Conservation (phyloP, 1,140 invertebrate genomes). For the Bombus confusus region DNA sequence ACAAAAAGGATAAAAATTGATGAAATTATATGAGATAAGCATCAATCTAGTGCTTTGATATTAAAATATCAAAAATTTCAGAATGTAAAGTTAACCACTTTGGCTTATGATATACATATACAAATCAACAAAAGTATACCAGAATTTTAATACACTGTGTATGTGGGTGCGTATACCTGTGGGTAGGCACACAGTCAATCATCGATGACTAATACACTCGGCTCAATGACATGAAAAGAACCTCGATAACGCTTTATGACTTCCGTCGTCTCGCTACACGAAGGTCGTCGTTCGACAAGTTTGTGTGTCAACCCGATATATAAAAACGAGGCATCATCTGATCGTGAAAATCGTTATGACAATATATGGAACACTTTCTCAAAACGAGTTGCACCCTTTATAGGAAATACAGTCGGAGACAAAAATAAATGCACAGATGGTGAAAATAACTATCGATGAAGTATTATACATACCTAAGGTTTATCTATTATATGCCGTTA, state of each 20-base stretch:
- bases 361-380: slow-evolving; percentile 25
- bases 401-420: neutral
- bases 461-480: too few relatives aligned
- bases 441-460: too few relatives aligned
- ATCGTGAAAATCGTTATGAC: neutral
- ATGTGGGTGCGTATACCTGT: slow-evolving; percentile 9
- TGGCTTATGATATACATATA: neutral
- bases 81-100: neutral
- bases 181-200: slow-evolving; percentile 10
- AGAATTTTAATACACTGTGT: slow-evolving; percentile 24
- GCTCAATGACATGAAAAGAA: slow-evolving; percentile 48
- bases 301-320: neutral
- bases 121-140: neutral
- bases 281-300: slow-evolving; percentile 37
- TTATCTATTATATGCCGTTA: too few relatives aligned
- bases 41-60: too few relatives aligned
- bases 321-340: slow-evolving; percentile 3
- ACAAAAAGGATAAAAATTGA: too few relatives aligned
- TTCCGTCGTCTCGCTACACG: slow-evolving; percentile 42
- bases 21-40: too few relatives aligned
- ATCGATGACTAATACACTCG: slow-evolving; percentile 39
- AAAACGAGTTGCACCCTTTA: neutral
- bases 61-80: too few relatives aligned
- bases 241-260: slow-evolving; percentile 55
- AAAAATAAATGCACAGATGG: too few relatives aligned